Percentiles rank a stretch among this genome's conserved stretches.
Conservation (phyloP, 2,113 vertebrate genomes). For the Seriola aureovittata region DNA sequence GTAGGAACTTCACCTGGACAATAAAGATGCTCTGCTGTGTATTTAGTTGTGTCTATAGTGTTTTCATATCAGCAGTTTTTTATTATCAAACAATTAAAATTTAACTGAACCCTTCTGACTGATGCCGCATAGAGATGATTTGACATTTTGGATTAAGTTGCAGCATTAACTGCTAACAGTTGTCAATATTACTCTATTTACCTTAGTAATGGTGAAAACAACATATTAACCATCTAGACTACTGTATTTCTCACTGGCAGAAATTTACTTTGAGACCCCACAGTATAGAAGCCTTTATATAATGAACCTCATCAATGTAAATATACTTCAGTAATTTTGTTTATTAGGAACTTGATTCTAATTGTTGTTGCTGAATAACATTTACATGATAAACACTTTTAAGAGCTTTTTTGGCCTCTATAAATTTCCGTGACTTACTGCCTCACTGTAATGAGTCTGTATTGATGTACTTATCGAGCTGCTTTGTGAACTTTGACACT, state of each 20-base stretch:
- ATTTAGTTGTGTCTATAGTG: neutral
- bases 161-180: neutral
- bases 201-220: neutral
- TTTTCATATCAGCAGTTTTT: neutral
- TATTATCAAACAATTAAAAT: neutral
- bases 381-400: slow-evolving; percentile 8
- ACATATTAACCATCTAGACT: neutral
- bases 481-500: slow-evolving; percentile 33
- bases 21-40: neutral
- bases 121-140: neutral
- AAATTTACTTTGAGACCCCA: neutral
- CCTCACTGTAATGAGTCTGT: slow-evolving; percentile 21
- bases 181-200: neutral
- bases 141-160: neutral
- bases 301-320: neutral
- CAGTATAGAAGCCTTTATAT: neutral
- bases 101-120: neutral
- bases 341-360: neutral
- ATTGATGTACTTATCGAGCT: slow-evolving; percentile 23
- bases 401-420: slow-evolving; percentile 2
- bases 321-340: neutral
- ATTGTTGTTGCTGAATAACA: slow-evolving; percentile 3
- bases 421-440: slow-evolving; percentile 11
- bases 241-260: neutral
- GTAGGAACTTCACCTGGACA: neutral